phyloP scores from a whole-genome alignment of 2,113 vertebrate genomes.

The Oxyruncus cristatus region DNA sequence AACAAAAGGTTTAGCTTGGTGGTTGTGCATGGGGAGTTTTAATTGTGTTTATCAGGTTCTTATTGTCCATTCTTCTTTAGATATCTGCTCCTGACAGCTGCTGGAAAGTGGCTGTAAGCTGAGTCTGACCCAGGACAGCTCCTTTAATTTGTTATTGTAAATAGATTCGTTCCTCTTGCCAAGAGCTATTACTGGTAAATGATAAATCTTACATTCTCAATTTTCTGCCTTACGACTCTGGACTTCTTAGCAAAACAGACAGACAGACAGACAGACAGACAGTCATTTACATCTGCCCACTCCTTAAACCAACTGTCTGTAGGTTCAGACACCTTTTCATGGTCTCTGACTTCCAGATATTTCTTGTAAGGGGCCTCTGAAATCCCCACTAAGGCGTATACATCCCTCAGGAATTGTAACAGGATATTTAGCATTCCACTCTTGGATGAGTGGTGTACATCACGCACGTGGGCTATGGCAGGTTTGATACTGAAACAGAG shows the following conservation, averaged over 20 bases:
- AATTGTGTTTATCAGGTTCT: background rate
- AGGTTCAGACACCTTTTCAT: conserved; percentile 15
- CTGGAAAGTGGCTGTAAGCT: background rate
- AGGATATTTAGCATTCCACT: background rate
- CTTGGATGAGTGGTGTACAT: background rate
- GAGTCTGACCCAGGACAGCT: background rate
- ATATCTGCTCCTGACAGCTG: background rate
- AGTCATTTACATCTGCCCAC: background rate
- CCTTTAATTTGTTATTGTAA: conserved; percentile 37
- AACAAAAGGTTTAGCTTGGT: background rate
- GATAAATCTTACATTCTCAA: background rate
- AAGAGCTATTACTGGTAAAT: conserved; percentile 27
- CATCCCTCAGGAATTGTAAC: background rate
- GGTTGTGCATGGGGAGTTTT: background rate
- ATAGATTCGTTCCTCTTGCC: conserved; percentile 5
- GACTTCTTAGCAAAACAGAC: background rate
- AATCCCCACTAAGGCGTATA: background rate
- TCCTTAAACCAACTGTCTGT: background rate
- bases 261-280: background rate
- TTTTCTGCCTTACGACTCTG: background rate
- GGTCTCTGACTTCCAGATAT: conserved; percentile 1
- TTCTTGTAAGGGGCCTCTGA: background rate
- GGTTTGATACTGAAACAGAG: background rate
- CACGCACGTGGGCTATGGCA: background rate
- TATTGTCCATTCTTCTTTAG: background rate